A percentile compares a stretch with the other conserved stretches of the same genome.
These are phyloP conservation scores for Nomada ruficornis DNA, from an alignment of 2,888 invertebrate species.

Conservation along the genomic window DNA sequence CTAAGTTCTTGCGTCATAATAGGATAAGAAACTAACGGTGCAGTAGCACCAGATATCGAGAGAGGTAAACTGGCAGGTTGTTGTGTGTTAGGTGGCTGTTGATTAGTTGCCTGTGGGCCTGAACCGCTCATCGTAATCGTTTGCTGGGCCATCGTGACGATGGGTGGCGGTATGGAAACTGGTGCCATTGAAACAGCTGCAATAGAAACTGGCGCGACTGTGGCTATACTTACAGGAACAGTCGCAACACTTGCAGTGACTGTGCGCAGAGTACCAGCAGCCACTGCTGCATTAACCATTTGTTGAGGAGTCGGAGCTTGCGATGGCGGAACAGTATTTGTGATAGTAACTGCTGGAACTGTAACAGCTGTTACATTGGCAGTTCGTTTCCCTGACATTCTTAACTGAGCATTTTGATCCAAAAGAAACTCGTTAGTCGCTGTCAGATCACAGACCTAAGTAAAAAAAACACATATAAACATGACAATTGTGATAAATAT, in stretches of 20 bases:
- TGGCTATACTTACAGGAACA: slow-evolving; percentile 87
- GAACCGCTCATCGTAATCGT: slow-evolving; percentile 83
- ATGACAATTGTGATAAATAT: not conserved
- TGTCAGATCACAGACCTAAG: slow-evolving; percentile 88
- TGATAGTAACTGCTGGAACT: slow-evolving; percentile 87
- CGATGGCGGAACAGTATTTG: slow-evolving; percentile 85
- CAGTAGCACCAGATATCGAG: slow-evolving; percentile 87
- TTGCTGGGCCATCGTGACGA: slow-evolving; percentile 87
- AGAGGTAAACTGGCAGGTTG: slow-evolving; percentile 84
- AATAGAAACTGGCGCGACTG: slow-evolving; percentile 87
- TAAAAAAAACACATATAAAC: not conserved
- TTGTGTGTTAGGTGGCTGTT: slow-evolving; percentile 83
- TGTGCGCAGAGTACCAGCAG: slow-evolving; percentile 85
- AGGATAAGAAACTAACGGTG: slow-evolving; percentile 88
- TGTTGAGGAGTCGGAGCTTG: slow-evolving; percentile 85
- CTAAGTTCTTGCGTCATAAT: slow-evolving; percentile 87
- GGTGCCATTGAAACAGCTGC: slow-evolving; percentile 86
- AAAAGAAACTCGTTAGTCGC: slow-evolving; percentile 92
- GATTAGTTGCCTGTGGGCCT: slow-evolving; percentile 81
- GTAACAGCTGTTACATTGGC: slow-evolving; percentile 86
- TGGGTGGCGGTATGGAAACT: slow-evolving; percentile 86
- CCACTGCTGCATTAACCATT: slow-evolving; percentile 83
- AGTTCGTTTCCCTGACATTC: slow-evolving; percentile 87
- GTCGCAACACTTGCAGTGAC: slow-evolving; percentile 87
- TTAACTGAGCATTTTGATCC: slow-evolving; percentile 90